Evolutionary conservation across 2,888 invertebrate species (phyloP).

Genomic region (Boloria euphrosyne): DNA sequence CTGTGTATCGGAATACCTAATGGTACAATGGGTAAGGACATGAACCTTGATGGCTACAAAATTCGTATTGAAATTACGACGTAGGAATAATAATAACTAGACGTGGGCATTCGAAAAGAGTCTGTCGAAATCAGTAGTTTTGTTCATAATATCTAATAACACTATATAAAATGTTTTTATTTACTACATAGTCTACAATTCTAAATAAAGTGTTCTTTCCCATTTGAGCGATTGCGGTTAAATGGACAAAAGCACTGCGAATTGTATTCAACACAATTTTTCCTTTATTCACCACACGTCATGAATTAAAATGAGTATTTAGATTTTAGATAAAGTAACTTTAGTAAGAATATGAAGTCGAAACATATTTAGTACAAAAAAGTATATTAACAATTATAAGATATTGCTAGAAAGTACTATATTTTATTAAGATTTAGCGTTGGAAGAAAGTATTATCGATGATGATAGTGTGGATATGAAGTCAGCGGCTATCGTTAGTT

Average conservation of each 20-base stretch:
- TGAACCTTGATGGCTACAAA: slow-evolving; percentile 79
- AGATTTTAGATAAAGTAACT: slow-evolving; percentile 6
- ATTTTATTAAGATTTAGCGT: no score
- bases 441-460: no score
- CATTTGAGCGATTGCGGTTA: background rate
- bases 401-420: no score
- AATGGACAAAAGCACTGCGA: slow-evolving; percentile 3
- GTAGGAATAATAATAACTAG: slow-evolving; percentile 74
- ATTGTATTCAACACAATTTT: slow-evolving; percentile 1
- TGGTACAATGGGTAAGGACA: slow-evolving; percentile 76
- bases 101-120: slow-evolving; percentile 70
- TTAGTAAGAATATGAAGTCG: background rate
- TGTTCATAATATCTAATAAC: slow-evolving; percentile 9
- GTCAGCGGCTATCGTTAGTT: no score
- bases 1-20: slow-evolving; percentile 78
- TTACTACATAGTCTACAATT: background rate
- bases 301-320: slow-evolving; percentile 10
- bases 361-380: background rate
- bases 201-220: background rate
- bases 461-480: no score
- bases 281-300: slow-evolving; percentile 6
- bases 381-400: no score
- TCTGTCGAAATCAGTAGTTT: slow-evolving; percentile 34
- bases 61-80: slow-evolving; percentile 76
- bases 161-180: background rate